Evolutionary conservation across 2,888 invertebrate species (phyloP).

Genomic region (Hemistola chrysoprasaria): DNA sequence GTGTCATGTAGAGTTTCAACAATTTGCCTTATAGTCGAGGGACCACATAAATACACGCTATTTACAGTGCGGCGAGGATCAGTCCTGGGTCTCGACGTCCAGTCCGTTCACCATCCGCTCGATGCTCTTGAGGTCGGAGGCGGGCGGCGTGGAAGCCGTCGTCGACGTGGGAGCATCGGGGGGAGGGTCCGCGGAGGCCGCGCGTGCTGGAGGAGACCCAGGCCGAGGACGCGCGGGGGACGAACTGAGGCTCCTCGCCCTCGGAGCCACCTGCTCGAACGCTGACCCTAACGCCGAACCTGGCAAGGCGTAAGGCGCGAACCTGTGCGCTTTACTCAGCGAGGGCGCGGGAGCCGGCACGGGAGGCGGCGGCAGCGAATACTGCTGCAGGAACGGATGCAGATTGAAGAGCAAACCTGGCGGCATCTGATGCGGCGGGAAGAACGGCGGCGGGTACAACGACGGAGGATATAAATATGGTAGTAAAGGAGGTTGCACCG

Average conservation of each 20-base stretch:
- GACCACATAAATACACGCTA: constrained; percentile 74
- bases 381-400: constrained; percentile 93
- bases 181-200: constrained; percentile 78
- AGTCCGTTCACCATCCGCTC: constrained; percentile 98
- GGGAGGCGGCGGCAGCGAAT: constrained; percentile 87
- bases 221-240: constrained; percentile 76
- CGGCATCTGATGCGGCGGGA: constrained; percentile 89
- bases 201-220: constrained; percentile 67
- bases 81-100: constrained; percentile 89
- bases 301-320: constrained; percentile 94
- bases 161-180: constrained; percentile 82
- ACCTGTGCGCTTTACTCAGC: constrained; percentile 87
- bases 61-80: constrained; percentile 65
- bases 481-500: constrained; percentile 95
- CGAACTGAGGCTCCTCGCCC: constrained; percentile 84
- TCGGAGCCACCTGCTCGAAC: constrained; percentile 94
- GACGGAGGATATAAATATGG: constrained; percentile 97
- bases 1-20: constrained; percentile 6
- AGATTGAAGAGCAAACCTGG: constrained; percentile 94
- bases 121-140: constrained; percentile 96
- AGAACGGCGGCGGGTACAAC: constrained; percentile 89
- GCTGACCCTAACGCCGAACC: constrained; percentile 86
- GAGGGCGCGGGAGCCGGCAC: constrained; percentile 85
- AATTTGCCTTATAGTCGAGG: constrained; percentile 28
- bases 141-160: constrained; percentile 80